Conservation (phyloP, 37 sponge, comb jelly and placozoan species). For the Beroe ovata region DNA sequence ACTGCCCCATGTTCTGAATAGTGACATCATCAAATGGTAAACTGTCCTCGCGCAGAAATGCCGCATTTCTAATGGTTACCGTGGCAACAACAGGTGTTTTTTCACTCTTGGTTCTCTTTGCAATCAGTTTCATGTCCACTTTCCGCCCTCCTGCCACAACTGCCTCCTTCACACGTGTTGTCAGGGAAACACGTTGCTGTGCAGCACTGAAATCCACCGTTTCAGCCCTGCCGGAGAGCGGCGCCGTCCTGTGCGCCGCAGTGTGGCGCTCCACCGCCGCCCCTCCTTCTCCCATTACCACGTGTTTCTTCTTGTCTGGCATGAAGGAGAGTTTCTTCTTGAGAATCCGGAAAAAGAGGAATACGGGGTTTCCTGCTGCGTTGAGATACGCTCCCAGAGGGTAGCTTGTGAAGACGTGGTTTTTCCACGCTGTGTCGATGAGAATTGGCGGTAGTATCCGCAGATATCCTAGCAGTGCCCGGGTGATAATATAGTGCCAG, state of each 20-base stretch:
- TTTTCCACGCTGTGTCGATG: not conserved
- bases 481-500: conserved; percentile 24
- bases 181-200: too few relatives aligned
- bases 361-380: conserved; percentile 23
- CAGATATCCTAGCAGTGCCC: not conserved
- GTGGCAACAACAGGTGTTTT: not conserved
- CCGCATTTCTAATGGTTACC: not conserved
- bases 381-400: conserved; percentile 58
- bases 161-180: too few relatives aligned
- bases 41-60: not conserved
- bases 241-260: too few relatives aligned
- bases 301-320: not conserved
- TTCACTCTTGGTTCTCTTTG: too few relatives aligned
- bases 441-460: not conserved
- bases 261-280: too few relatives aligned
- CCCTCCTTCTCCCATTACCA: too few relatives aligned
- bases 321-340: conserved; percentile 18
- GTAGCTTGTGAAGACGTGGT: conserved; percentile 48
- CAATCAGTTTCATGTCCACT: too few relatives aligned
- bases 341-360: conserved; percentile 28
- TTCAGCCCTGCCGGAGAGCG: too few relatives aligned
- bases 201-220: too few relatives aligned
- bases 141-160: too few relatives aligned
- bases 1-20: too few relatives aligned
- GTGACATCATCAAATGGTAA: not conserved